These are phyloP conservation scores for Drosophila conformis DNA, from an alignment of 2,888 invertebrate genomes.

Conservation along the genomic window DNA sequence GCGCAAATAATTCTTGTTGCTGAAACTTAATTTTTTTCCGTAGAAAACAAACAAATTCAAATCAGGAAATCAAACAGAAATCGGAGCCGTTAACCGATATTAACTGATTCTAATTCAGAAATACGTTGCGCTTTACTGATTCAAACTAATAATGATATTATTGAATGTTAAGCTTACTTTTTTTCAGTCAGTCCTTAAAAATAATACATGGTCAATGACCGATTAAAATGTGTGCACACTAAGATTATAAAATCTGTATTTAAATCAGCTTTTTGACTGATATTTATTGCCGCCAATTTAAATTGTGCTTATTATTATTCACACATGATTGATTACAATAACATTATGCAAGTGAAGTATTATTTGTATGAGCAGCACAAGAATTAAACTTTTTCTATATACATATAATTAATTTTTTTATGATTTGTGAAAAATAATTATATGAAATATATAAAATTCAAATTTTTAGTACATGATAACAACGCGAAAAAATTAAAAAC, in stretches of 20 bases:
- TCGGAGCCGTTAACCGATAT: not conserved
- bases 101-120: not conserved
- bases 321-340: not conserved
- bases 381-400: not conserved
- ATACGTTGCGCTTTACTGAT: not conserved
- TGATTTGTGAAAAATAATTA: not conserved
- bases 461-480: not conserved
- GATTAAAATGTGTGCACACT: not conserved
- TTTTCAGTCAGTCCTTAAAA: not conserved
- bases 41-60: not conserved
- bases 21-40: not conserved
- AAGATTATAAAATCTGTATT: not conserved
- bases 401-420: not conserved
- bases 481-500: not conserved
- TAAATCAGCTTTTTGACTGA: not conserved
- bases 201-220: not conserved
- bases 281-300: not conserved
- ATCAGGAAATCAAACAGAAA: not conserved
- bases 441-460: not conserved
- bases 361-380: not conserved
- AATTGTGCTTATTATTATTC: not conserved
- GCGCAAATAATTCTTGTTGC: not conserved
- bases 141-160: not conserved
- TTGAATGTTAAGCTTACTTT: not conserved
- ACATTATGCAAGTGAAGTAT: not conserved